These are phyloP conservation scores for Trachelus tabidus DNA, from an alignment of 2,888 invertebrate species.

Conservation along the genomic window DNA sequence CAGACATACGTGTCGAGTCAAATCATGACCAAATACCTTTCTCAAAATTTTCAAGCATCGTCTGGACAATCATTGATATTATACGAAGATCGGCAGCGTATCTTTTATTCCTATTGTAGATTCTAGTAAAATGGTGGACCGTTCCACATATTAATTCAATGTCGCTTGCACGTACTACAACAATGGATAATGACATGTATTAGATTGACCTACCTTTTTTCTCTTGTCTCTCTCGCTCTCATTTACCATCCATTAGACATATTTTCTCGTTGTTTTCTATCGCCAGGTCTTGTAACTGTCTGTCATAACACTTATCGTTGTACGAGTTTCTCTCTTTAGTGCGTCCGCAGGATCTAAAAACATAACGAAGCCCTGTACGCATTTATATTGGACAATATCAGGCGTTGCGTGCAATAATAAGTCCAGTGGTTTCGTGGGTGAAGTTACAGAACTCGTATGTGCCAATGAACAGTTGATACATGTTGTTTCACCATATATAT, in stretches of 20 bases:
- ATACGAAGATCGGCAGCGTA: neutral
- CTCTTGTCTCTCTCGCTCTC: neutral
- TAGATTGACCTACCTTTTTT: neutral
- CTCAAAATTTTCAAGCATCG: neutral
- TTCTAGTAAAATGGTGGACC: neutral
- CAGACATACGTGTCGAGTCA: neutral
- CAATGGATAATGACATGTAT: no score
- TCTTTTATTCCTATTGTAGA: neutral
- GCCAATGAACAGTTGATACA: neutral
- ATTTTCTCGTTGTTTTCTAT: neutral
- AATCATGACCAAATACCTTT: neutral
- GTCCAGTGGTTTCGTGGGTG: neutral
- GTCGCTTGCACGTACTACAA: neutral
- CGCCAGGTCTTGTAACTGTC: neutral
- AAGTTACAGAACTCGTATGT: neutral
- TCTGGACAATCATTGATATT: neutral
- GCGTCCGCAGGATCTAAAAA: neutral
- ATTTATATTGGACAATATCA: neutral
- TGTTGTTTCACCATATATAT: neutral
- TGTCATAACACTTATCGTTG: neutral
- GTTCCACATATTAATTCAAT: neutral
- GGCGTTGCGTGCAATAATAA: neutral
- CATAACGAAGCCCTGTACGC: neutral
- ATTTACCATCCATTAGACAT: neutral
- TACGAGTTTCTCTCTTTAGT: neutral